Conservation (phyloP, 64 coral and sea anemone genomes). For the Dendrophyllia cribrosa region DNA sequence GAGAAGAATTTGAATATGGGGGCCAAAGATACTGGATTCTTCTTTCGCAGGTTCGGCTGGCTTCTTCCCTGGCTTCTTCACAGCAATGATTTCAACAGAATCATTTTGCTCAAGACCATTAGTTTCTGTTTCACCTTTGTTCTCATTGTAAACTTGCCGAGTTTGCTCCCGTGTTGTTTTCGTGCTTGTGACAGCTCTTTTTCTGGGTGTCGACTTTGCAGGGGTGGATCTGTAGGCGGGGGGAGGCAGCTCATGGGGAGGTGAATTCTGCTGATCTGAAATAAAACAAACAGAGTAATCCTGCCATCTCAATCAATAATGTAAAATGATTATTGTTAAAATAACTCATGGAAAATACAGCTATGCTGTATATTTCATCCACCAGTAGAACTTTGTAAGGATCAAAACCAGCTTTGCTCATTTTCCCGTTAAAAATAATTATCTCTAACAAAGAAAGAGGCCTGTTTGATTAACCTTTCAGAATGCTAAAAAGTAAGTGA, state of each 20-base stretch:
- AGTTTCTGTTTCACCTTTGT: not conserved
- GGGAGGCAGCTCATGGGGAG: not conserved
- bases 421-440: no score
- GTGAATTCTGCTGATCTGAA: not conserved
- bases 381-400: no score
- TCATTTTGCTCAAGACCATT: not conserved
- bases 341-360: no score
- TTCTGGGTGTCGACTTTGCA: not conserved
- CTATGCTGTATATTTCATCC: no score
- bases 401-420: no score
- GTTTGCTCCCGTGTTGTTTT: not conserved
- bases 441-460: no score
- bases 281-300: not conserved
- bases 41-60: not conserved
- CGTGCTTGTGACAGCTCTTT: constrained; percentile 12
- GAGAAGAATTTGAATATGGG: constrained; percentile 37
- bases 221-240: not conserved
- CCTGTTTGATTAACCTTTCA: no score
- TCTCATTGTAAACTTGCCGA: not conserved
- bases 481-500: no score
- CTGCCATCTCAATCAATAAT: no score
- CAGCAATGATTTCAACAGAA: not conserved
- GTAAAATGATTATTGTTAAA: no score
- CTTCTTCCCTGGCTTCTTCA: not conserved
- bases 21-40: not conserved